Evolutionary conservation across 1,140 invertebrate genomes (phyloP), one percentile per base, ranked within the genome.

Genomic region (Hyphantria cunea): DNA sequence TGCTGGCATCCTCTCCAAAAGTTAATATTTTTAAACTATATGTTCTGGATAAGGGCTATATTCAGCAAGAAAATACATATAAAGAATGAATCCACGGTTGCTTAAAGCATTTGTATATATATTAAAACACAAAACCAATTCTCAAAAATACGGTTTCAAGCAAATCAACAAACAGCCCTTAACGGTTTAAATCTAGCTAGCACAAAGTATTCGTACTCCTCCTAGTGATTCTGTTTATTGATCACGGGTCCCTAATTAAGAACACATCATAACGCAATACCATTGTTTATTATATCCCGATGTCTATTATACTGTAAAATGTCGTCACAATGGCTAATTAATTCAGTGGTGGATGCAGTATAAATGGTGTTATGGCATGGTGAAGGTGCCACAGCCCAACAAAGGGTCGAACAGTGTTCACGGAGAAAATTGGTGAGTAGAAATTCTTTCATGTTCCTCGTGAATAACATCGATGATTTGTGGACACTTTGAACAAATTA

Each of bases 361-460:
- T 84, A 84, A 82, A 84, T 78, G 74, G 31, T 71, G 68, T 75
- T 68, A 66, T 73, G 58, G 56, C 55, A 51, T 32, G 69, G 42
- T 62, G 51, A 59, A 59, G 59, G 60, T 63, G 66, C 69, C 82
- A 81, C 61, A 81, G 64, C 63, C 68, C 37, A 64, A 2, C 65
- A 54, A 64, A 68, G 72, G 72, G 66, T 70, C 72, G 64, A 53
- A 47, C 60, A 55, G 68, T 50, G 60, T 50, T 66, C 50, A 70
- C 64, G 64, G 39, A 25, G 17, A 10, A 48, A 31, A 31, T 12
- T 32, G 53, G 44, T 64, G 52, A 64, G 54, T 45, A 37, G 33
- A 10, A 44, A 3, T 25, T 42, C 42, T 47, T 56, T 13, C 4
- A 31, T 39, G 7, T n/a, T 54, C 12, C 14, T 15, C 25, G 37